These are phyloP conservation scores for Leucania comma DNA, from an alignment of 2,888 invertebrate species.

Conservation along the genomic window DNA sequence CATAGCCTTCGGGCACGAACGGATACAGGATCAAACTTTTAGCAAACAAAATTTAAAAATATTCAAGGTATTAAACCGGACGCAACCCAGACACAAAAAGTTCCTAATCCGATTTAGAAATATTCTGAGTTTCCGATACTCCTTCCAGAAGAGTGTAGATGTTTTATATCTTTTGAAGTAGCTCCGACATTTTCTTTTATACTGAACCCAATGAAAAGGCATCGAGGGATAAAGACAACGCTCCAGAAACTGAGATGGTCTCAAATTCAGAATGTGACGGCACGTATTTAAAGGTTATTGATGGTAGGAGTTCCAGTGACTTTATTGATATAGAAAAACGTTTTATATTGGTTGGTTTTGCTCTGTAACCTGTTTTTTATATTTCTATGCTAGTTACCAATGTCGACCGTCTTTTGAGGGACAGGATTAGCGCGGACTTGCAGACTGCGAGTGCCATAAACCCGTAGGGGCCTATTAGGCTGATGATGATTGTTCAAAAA, in stretches of 20 bases:
- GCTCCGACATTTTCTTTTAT: constrained; percentile 49
- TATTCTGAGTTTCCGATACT: constrained; percentile 23
- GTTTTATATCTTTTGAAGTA: constrained; percentile 22
- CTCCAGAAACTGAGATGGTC: constrained; percentile 42
- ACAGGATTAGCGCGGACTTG: too few relatives aligned
- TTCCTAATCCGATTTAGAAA: constrained; percentile 33
- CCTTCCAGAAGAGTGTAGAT: constrained; percentile 45
- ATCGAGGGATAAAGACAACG: constrained; percentile 47
- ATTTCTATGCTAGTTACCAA: too few relatives aligned
- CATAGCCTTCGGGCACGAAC: background rate
- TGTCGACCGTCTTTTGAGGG: too few relatives aligned
- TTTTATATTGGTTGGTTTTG: background rate
- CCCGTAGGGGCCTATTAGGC: too few relatives aligned
- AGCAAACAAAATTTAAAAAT: constrained; percentile 38
- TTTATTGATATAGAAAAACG: background rate
- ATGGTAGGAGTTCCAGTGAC: constrained; percentile 9
- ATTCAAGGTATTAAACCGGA: constrained; percentile 47
- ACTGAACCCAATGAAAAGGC: constrained; percentile 57
- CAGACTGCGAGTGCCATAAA: too few relatives aligned
- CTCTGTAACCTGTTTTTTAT: too few relatives aligned
- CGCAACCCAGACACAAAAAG: constrained; percentile 45
- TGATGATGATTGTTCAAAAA: too few relatives aligned
- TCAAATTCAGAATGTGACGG: constrained; percentile 34
- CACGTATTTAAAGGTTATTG: constrained; percentile 28
- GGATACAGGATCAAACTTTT: constrained; percentile 28